Percentiles rank a stretch among this genome's conserved stretches.
Conservation (phyloP, 2,888 invertebrate genomes). For the Stomorhina lunata region DNA sequence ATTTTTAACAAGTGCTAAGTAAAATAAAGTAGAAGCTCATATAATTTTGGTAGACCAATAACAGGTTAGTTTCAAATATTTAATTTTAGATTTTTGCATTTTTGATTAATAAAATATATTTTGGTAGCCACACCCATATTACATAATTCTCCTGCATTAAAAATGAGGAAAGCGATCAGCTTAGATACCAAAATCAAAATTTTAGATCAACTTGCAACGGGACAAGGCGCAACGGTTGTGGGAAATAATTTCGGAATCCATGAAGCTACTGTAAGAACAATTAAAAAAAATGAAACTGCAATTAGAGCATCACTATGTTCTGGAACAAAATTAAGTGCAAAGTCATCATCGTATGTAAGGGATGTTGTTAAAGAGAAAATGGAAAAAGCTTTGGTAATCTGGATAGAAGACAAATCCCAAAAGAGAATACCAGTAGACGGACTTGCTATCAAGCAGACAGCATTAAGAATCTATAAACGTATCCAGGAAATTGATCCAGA, state of each 20-base stretch:
- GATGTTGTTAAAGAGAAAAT: neutral
- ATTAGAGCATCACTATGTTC: constrained; percentile 21
- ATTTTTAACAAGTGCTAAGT: too few species aligned
- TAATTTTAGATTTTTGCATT: neutral
- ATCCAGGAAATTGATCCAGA: neutral
- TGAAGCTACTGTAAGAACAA: constrained; percentile 34
- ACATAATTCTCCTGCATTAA: neutral
- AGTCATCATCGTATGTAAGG: neutral
- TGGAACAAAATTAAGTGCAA: constrained; percentile 24
- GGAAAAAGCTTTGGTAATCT: neutral
- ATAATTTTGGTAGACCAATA: neutral
- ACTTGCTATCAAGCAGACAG: neutral
- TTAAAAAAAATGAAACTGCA: constrained; percentile 24
- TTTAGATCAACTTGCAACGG: constrained; percentile 26
- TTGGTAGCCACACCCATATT: neutral
- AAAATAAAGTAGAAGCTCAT: too few species aligned
- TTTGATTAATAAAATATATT: neutral
- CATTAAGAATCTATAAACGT: neutral
- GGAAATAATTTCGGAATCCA: constrained; percentile 17
- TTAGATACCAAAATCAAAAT: constrained; percentile 10
- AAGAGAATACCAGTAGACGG: neutral
- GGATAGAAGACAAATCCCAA: neutral
- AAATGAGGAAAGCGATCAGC: neutral
- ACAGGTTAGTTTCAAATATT: neutral
- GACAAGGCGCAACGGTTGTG: constrained; percentile 16